Base-by-base conservation (phyloP, 53 echinoderm and acorn worm species). In the Paracentrotus lividus region DNA sequence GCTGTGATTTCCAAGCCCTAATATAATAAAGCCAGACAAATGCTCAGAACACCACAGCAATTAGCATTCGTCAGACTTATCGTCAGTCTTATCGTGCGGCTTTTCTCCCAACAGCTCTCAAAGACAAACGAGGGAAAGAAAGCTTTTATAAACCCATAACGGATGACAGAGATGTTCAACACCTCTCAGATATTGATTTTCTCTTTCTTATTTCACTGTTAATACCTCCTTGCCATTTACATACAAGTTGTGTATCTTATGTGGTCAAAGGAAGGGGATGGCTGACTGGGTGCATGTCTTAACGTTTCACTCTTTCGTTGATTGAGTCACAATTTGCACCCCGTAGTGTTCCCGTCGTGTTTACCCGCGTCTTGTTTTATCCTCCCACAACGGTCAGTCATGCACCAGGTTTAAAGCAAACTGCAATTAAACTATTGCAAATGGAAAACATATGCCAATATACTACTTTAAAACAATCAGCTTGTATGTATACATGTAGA, bases 11-110 rank as follows among this genome's bases (percentile, higher is more conserved):
- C 43, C 38, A 36, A 57, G 52, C 81, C 15, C 10, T 92, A 92
- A 92, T 92, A 57, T 77, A 57, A 92, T 92, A 92, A 92, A 34
- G 81, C 53, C 57, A 38, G 81, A 81, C 92, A 92, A 92, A 92
- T 56, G 92, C 54, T 78, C 92, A 68, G 60, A 42, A 92, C 92
- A 54, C 32, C 54, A 56, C 56, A 92, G 56, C 92, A 92, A 92
- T 92, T 92, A 92, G 86, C 86, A 86, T 86, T 56, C 36, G 86
- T 86, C 86, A 86, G 20, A 20, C 56, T 53, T 33, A 27, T 56
- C 36, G 86, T 86, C 86, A 86, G 20, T 15, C 56, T 53, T 33
- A 27, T 36, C 44, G 12, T 56, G 86, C 56, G 49, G 81, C 81
- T 81, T 81, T 72, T n/a, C 81, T 81, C 81, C n/a, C 81, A 81